Evolutionary conservation across 2,797 vertebrate genomes (phyloP), one percentile per base, ranked within the genome.

Genomic region (Sitta carolinensis): DNA sequence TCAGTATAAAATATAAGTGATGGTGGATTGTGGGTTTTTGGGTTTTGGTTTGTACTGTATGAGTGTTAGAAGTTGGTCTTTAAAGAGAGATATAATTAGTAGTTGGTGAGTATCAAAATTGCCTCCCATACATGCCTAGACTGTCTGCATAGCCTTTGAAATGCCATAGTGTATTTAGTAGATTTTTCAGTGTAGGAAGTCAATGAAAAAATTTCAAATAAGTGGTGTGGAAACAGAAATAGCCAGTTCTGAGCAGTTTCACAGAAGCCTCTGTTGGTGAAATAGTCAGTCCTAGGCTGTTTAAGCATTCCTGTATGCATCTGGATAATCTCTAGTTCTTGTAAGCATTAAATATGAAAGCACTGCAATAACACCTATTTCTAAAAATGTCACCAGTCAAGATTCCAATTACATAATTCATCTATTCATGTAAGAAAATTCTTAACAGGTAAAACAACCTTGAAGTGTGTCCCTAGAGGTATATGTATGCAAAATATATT

Each of bases 261-360:
- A 80, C 40, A 63, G 43, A 79, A 75, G 16, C 38, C 34, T 42
- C 51, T 84, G 25, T 82, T 87, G 62, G 72, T 54, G 54, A 86
- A 87, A 45, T 34, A 67, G 63, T 73, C 73, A 54, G 17, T 85
- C 55, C 32, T 66, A 58, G 70, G 45, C 32, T 23, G 52, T 87
- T 77, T 73, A 83, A 87, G 85, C 72, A 80, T 77, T 92, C 57
- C 72, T 61, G 4, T 57, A 15, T 3, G 8, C 55, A 57, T 80
- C 81, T 93, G 78, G 93, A 61, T 77, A 87, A 85, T 68, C 64
- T 93, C 91, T 87, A 61, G 34, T 74, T 94, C 61, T 79, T 36
- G 18, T 68, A 85, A 52, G 57, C 22, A 36, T 73, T 84, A 68
- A 68, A 72, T 77, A 64, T 47, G 61, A 85, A 92, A 73, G 25